Conservation (phyloP, 2,888 invertebrate genomes). For the Calliopum simillimum region DNA sequence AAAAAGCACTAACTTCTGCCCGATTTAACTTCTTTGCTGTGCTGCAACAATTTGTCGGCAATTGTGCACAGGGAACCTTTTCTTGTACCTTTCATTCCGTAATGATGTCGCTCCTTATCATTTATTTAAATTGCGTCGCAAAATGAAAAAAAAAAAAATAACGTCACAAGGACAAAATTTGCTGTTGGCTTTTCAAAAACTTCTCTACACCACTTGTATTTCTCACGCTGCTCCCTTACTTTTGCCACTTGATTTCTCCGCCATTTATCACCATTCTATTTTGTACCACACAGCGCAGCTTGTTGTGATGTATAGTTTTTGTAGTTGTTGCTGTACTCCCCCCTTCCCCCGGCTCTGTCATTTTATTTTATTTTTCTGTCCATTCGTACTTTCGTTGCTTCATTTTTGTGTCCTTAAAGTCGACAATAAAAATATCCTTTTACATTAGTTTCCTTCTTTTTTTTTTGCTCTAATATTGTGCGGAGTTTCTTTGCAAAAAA, state of each 20-base stretch:
- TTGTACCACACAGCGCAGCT: background rate
- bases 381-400: conserved; percentile 35
- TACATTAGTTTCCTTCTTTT: background rate
- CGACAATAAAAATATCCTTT: background rate
- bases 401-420: conserved; percentile 34
- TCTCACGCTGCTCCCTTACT: background rate
- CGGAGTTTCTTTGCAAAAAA: background rate
- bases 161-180: background rate
- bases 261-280: background rate
- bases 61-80: too few species aligned
- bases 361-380: too few species aligned
- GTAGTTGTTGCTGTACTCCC: background rate
- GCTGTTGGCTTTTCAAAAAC: conserved; percentile 31
- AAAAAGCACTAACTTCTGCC: too few species aligned
- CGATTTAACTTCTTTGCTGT: background rate
- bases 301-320: background rate
- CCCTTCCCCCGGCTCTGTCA: too few species aligned
- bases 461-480: too few species aligned
- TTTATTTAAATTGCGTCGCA: conserved; percentile 6
- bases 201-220: conserved; percentile 13
- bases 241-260: background rate
- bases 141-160: background rate
- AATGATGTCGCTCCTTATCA: background rate
- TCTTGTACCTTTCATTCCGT: too few species aligned
- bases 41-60: background rate